These are phyloP conservation scores for Urosaurus nigricauda DNA, from an alignment of 2,797 vertebrate genomes.

Conservation along the genomic window DNA sequence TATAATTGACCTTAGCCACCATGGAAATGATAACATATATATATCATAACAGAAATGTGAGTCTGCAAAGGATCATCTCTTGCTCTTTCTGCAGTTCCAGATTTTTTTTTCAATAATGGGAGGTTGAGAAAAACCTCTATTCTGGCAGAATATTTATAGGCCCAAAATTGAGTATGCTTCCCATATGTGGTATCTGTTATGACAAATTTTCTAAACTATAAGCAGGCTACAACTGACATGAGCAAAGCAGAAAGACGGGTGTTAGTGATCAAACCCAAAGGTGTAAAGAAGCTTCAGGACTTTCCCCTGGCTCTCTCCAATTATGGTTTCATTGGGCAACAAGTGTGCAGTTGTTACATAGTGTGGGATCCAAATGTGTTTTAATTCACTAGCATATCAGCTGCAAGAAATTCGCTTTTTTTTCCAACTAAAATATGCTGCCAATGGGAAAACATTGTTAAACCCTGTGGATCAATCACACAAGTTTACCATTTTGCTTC, in stretches of 20 bases:
- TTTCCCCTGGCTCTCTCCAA: conserved; percentile 11
- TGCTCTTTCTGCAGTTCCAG: background rate
- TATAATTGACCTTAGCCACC: background rate
- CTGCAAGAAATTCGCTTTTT: conserved; percentile 12
- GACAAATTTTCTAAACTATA: conserved; percentile 29
- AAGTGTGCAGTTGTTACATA: background rate
- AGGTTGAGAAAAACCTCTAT: background rate
- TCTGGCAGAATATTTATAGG: conserved; percentile 7
- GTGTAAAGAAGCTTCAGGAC: background rate
- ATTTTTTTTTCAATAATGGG: conserved; percentile 10
- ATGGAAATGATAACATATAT: conserved; percentile 11
- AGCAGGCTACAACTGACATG: background rate
- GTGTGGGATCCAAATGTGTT: conserved; percentile 1
- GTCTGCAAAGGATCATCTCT: background rate
- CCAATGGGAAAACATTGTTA: conserved; percentile 1
- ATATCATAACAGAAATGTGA: background rate
- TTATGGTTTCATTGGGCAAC: conserved; percentile 22
- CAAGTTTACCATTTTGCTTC: background rate
- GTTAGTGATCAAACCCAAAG: conserved; percentile 28
- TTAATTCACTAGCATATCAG: conserved; percentile 1
- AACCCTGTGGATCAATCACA: background rate
- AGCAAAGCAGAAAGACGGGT: background rate
- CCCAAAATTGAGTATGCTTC: background rate
- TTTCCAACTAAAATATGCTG: background rate
- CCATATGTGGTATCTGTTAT: conserved; percentile 15